A percentile compares a stretch with the other conserved stretches of the same genome.
Conservation (phyloP, 2,888 invertebrate species). For the Miltochrista miniata region DNA sequence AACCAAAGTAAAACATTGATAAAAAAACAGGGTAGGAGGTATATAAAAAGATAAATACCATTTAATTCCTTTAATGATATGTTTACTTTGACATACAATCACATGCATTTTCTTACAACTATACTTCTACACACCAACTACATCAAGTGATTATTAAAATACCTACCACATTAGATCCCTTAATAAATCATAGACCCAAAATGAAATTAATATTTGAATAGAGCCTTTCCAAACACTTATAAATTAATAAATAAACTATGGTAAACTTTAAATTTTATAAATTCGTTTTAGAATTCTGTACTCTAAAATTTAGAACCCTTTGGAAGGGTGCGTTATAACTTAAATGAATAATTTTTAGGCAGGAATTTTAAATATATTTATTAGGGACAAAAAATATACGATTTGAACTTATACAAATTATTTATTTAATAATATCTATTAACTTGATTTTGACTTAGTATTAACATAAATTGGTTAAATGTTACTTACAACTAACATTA, state of each 20-base stretch:
- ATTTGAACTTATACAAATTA: not conserved
- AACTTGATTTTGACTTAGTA: no score
- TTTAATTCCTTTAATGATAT: slow-evolving; percentile 69
- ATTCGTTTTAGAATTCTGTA: not conserved
- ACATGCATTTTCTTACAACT: slow-evolving; percentile 53
- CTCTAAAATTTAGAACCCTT: slow-evolving; percentile 4
- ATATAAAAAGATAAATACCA: slow-evolving; percentile 17
- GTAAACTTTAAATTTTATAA: not conserved
- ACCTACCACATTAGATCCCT: no score
- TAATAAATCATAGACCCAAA: no score
- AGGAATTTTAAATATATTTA: slow-evolving; percentile 16
- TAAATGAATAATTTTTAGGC: slow-evolving; percentile 11
- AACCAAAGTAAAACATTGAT: no score
- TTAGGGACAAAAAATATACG: not conserved
- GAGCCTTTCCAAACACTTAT: not conserved
- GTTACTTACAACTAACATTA: slow-evolving; percentile 19
- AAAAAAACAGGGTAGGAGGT: no score
- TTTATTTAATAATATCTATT: not conserved
- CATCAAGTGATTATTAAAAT: not conserved
- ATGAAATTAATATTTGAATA: no score
- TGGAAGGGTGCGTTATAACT: not conserved
- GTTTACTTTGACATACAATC: slow-evolving; percentile 65
- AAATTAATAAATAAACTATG: not conserved
- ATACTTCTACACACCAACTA: slow-evolving; percentile 18
- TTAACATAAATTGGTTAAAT: slow-evolving; percentile 13